phyloP scores from a whole-genome alignment of 2,113 vertebrate species.

The Sterna hirundo region DNA sequence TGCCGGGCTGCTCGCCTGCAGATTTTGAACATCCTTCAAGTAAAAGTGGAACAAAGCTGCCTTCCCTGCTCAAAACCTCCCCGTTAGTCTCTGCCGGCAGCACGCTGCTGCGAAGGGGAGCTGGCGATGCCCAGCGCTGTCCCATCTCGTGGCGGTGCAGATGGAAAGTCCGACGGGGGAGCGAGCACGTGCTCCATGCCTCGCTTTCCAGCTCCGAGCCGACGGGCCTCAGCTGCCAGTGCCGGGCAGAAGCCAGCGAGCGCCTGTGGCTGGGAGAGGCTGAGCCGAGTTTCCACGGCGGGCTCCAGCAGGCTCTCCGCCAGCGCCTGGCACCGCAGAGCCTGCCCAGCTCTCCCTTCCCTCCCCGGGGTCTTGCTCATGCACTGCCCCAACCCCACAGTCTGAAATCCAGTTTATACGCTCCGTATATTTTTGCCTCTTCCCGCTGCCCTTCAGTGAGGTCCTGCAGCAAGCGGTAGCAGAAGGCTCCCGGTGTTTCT shows the following conservation, averaged over 20 bases:
- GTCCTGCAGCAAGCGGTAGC: not conserved
- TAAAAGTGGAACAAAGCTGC: not conserved
- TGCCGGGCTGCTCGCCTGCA: not conserved
- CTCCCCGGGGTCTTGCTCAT: not conserved
- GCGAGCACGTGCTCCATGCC: slow-evolving; percentile 55
- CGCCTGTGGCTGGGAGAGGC: slow-evolving; percentile 48
- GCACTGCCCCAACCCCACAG: not conserved
- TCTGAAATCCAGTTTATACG: not conserved
- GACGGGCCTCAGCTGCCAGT: not conserved
- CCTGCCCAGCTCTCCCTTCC: not conserved
- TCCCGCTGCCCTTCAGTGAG: fast-evolving
- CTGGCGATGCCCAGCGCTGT: not conserved
- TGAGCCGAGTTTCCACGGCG: slow-evolving; percentile 69
- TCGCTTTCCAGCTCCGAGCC: slow-evolving; percentile 13
- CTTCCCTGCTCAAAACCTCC: not conserved
- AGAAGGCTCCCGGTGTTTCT: not conserved
- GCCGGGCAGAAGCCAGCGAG: slow-evolving; percentile 67
- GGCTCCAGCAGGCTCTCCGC: not conserved
- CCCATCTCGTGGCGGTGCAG: not conserved
- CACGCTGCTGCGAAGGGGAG: not conserved
- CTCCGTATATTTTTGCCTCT: not conserved
- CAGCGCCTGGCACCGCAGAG: not conserved
- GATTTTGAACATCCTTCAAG: not conserved
- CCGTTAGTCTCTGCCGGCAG: not conserved
- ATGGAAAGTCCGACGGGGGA: not conserved